phyloP scores from a whole-genome alignment of 2,113 vertebrate genomes.

The Ictalurus furcatus region DNA sequence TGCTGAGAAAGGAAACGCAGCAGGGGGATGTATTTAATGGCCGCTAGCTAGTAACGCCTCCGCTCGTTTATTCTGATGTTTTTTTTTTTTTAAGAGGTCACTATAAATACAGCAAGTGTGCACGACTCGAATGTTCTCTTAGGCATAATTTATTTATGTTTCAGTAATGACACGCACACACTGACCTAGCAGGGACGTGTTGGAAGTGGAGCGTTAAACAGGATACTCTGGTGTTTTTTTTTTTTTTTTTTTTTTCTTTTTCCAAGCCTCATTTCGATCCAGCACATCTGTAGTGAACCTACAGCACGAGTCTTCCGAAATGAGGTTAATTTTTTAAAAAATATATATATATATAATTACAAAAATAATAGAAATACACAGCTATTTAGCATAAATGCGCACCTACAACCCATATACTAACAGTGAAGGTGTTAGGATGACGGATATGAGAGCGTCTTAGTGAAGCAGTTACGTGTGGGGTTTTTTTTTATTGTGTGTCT shows the following conservation, averaged over 20 bases:
- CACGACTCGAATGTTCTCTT: neutral
- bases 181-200: neutral
- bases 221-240: neutral
- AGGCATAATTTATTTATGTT: neutral
- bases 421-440: neutral
- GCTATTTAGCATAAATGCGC: neutral
- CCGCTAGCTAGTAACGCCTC: neutral
- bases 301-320: neutral
- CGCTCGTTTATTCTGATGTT: neutral
- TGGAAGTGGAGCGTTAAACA: neutral
- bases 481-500: neutral
- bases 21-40: slow-evolving; percentile 51
- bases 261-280: neutral
- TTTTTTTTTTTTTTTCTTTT: no score
- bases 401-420: neutral
- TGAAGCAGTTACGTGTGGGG: neutral
- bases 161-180: neutral
- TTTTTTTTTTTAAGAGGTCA: neutral
- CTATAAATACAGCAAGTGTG: neutral
- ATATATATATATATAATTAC: no score
- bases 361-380: no score
- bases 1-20: slow-evolving; percentile 48
- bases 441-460: neutral
- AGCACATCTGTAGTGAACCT: neutral
- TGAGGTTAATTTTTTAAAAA: neutral